These are phyloP conservation scores for Pelobates fuscus DNA, from an alignment of 2,113 vertebrate species.

Conservation along the genomic window DNA sequence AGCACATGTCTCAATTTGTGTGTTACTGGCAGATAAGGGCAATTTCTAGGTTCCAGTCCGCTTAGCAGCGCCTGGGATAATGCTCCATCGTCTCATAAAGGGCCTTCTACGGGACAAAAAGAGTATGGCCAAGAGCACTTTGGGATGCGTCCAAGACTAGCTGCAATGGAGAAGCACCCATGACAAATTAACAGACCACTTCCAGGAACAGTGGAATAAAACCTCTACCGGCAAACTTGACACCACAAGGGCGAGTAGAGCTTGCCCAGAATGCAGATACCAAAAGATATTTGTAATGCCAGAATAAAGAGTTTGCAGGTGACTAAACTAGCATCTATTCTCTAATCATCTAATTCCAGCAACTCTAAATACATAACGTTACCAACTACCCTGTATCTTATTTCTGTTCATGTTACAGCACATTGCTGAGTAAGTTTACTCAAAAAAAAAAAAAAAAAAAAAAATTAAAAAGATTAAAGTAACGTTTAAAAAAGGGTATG, in stretches of 20 bases:
- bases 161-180: slow-evolving; percentile 41
- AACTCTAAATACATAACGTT: too few relatives aligned
- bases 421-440: too few relatives aligned
- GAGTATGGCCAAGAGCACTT: slow-evolving; percentile 53
- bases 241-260: not conserved
- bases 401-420: too few relatives aligned
- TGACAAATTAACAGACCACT: slow-evolving; percentile 51
- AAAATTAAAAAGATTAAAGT: too few relatives aligned
- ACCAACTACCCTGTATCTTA: too few relatives aligned
- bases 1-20: slow-evolving; percentile 36
- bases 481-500: too few relatives aligned
- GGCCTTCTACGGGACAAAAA: slow-evolving; percentile 8
- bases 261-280: slow-evolving; percentile 16
- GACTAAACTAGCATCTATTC: not conserved
- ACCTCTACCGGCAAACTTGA: not conserved
- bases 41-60: slow-evolving; percentile 36
- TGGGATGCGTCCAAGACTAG: slow-evolving; percentile 55
- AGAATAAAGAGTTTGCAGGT: too few relatives aligned
- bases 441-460: too few relatives aligned
- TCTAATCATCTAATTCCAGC: too few relatives aligned
- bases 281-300: not conserved
- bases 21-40: slow-evolving; percentile 38
- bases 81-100: slow-evolving; percentile 37
- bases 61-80: slow-evolving; percentile 25
- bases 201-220: not conserved